Evolutionary conservation across 2,113 vertebrate species (phyloP).

Genomic region (Circaetus gallicus): DNA sequence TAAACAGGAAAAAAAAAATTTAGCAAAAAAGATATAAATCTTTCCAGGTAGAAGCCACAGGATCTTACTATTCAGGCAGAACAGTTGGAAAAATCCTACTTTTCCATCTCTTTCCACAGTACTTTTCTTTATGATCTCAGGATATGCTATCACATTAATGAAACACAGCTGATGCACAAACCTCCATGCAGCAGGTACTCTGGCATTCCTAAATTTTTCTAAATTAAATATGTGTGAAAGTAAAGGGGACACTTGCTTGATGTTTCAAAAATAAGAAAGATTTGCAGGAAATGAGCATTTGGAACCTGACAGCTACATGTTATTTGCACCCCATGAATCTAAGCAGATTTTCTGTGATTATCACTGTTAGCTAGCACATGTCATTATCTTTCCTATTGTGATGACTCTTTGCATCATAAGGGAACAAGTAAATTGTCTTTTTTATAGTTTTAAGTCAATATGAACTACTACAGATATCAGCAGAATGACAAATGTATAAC

Average conservation of each 20-base stretch:
- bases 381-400: background rate
- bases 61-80: background rate
- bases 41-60: background rate
- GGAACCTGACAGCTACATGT: background rate
- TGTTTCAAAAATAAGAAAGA: background rate
- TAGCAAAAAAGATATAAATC: background rate
- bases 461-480: background rate
- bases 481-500: background rate
- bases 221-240: slow-evolving; percentile 30
- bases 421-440: background rate
- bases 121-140: background rate
- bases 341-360: slow-evolving; percentile 14
- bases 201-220: background rate
- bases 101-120: background rate
- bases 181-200: background rate
- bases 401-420: background rate
- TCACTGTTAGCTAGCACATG: background rate
- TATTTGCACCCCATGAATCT: background rate
- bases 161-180: slow-evolving; percentile 29
- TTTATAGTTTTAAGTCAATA: background rate
- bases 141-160: background rate
- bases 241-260: background rate
- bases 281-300: slow-evolving; percentile 11
- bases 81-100: background rate
- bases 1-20: background rate